Evolutionary conservation across 2,797 vertebrate genomes (phyloP), one percentile per base, ranked within the genome.

Genomic region (Danionella dracula): DNA sequence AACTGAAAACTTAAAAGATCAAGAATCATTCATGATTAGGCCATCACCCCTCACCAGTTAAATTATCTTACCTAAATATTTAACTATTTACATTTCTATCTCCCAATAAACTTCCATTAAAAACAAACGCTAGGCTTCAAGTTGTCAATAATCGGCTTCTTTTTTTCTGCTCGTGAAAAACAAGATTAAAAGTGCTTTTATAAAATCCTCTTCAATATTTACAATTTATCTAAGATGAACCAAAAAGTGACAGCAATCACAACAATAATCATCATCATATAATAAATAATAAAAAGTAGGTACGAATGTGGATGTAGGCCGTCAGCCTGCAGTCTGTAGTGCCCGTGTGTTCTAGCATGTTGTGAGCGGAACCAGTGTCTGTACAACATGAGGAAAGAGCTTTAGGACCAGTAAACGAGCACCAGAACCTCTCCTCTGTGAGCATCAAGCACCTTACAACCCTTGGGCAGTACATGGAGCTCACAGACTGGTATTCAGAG

Each of bases 111-210:
- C 88, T 79, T 82, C 78, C 75, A 66, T 79, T 74, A 55, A 81
- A 76, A 77, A 68, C 78, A 81, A 53, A 78, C n/a, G n/a, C 77
- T 83, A 89, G 82, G 84, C 85, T 91, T 91, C 90, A 91, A 91
- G 90, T 91, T 88, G 86, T 91, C 88, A 85, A 90, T 90, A 90
- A 84, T 89, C 83, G 85, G 87, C 89, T 93, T 88, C 20, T 70
- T 51, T 79, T 87, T 87, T 85, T 77, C 91, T 85, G 91, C 92
- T 71, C 71, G 34, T 89, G 93, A 93, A 94, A 97, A 95, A 94
- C 92, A 94, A 92, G 93, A 93, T 95, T 90, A 93, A 99, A 99
- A 98, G 95, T 97, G 95, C 94, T 99, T 94, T 92, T 93, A 92
- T 96, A 96, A 95, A 89, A 91, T 89, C 90, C 89, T 95, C 87